These are phyloP conservation scores for Mallateleia sp. DNA, from an alignment of 2,888 invertebrate genomes.

Conservation along the genomic window DNA sequence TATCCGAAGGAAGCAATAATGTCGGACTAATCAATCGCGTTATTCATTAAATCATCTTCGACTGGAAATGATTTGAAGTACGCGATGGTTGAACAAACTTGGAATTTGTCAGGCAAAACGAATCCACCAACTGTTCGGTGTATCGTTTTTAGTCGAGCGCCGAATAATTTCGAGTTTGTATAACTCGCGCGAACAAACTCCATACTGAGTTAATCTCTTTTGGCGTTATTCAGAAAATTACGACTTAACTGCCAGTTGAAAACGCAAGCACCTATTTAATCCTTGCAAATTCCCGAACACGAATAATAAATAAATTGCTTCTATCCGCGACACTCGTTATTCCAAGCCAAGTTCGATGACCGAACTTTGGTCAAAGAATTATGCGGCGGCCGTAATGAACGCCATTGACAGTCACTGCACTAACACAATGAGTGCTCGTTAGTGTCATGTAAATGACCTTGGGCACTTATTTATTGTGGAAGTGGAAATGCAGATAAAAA, in stretches of 20 bases:
- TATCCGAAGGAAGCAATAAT: too few relatives aligned
- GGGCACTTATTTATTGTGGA: too few relatives aligned
- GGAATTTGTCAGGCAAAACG: neutral
- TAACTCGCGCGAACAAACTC: constrained; percentile 48
- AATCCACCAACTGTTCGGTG: constrained; percentile 6
- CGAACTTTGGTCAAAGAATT: too few relatives aligned
- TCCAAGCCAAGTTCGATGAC: constrained; percentile 47
- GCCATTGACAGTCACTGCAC: too few relatives aligned
- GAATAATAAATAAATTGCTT: constrained; percentile 58
- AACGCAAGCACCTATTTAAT: constrained; percentile 59
- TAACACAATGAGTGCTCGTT: too few relatives aligned
- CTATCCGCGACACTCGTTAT: constrained; percentile 52
- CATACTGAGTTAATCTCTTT: constrained; percentile 57
- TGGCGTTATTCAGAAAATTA: constrained; percentile 65
- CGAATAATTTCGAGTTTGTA: constrained; percentile 55
- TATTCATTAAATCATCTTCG: neutral
- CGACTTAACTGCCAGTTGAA: constrained; percentile 58
- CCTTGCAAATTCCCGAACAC: constrained; percentile 49
- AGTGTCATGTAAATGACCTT: too few relatives aligned
- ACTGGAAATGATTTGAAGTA: too few relatives aligned
- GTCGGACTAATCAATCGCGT: too few relatives aligned
- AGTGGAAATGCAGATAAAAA: too few relatives aligned
- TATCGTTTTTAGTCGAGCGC: constrained; percentile 20
- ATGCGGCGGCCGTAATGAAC: too few relatives aligned
- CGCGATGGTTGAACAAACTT: constrained; percentile 1